These are phyloP conservation scores for Columbina picui DNA, from an alignment of 2,113 vertebrate genomes.

Conservation along the genomic window DNA sequence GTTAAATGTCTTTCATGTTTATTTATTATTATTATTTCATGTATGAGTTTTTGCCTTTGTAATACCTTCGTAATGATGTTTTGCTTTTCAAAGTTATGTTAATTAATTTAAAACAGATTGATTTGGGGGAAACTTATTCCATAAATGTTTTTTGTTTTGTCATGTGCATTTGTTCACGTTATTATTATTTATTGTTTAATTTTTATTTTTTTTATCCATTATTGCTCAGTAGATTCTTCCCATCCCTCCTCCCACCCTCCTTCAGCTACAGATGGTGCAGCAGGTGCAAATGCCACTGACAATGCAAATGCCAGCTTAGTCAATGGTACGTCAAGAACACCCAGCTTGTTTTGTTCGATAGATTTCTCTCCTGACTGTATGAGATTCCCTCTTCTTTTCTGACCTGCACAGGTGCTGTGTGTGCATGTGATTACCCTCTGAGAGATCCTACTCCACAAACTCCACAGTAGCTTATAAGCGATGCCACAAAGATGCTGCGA, in stretches of 20 bases:
- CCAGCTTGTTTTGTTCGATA: slow-evolving; percentile 74
- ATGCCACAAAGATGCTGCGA: not conserved
- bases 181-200: slow-evolving; percentile 29
- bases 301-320: slow-evolving; percentile 93
- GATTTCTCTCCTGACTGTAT: slow-evolving; percentile 69
- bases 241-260: slow-evolving; percentile 94
- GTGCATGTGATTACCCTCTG: slow-evolving; percentile 75
- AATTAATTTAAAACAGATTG: slow-evolving; percentile 6
- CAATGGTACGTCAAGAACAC: slow-evolving; percentile 96
- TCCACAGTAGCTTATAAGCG: slow-evolving; percentile 40
- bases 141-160: not conserved
- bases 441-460: slow-evolving; percentile 36
- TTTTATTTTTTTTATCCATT: slow-evolving; percentile 78
- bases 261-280: slow-evolving; percentile 94
- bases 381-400: slow-evolving; percentile 57
- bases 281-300: slow-evolving; percentile 92
- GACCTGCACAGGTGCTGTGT: slow-evolving; percentile 61
- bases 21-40: not conserved
- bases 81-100: slow-evolving; percentile 40
- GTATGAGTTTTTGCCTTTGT: slow-evolving; percentile 29
- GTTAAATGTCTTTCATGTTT: slow-evolving; percentile 15
- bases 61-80: not conserved
- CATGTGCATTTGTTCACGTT: slow-evolving; percentile 7
- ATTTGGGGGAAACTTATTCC: slow-evolving; percentile 29
- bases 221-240: slow-evolving; percentile 92